Evolutionary conservation across 2,113 vertebrate species (phyloP), one percentile per base, ranked within the genome.

Genomic region (Dicaeum eximium): DNA sequence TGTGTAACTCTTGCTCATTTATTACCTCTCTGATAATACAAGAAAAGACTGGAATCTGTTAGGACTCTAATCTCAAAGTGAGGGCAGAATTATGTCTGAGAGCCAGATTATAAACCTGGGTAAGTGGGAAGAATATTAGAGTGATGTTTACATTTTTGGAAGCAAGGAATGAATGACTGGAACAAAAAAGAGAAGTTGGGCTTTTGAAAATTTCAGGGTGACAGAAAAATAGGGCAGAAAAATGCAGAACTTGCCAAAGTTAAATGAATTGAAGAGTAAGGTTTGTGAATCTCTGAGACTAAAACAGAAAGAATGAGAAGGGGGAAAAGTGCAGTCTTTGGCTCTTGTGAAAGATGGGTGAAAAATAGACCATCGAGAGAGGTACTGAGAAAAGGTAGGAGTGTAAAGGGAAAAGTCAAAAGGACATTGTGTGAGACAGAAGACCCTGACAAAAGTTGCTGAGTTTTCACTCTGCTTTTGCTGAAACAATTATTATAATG

Each of bases 391-490:
- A 86, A 88, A 87, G 18, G 13, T 15, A 81, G 47, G 38, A 47
- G 30, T 18, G 38, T 54, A 62, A 84, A 74, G 13, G 51, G 22
- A 66, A 88, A 69, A 90, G 86, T 83, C 79, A 86, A 88, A 92
- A 86, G 54, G 50, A 86, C 38, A 61, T 54, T 60, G 37, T 90
- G 21, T 80, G 71, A 92, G 80, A 82, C 50, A 80, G 58, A 95
- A 80, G 64, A 92, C 40, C 42, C 54, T 78, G 88, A 82, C 42
- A 77, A 72, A 80, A 86, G 40, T 37, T 80, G 60, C 71, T 69
- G 67, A 90, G 50, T 47, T 95, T 90, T 93, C 47, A 65, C 67
- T 93, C 64, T 77, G 50, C 50, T 80, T 86, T 72, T 88, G 82
- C 83, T 71, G 33, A 88, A 47, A 83, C 75, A 31, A 21, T 80